Evolutionary conservation across 2,888 invertebrate genomes (phyloP).

Genomic region (Auanema sp.): DNA sequence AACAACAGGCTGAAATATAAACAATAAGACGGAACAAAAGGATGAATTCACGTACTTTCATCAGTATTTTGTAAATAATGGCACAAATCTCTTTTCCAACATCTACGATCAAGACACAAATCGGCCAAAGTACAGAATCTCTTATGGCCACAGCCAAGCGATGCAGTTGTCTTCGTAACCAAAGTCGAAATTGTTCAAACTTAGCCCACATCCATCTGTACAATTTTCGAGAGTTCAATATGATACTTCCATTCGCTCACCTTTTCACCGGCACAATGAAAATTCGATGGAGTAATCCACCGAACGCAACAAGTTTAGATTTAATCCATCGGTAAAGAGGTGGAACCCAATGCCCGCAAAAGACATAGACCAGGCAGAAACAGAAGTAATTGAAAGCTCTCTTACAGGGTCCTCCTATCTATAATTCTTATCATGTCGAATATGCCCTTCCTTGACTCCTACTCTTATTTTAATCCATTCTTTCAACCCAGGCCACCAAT

Average conservation of each 20-base stretch:
- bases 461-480: slow-evolving; percentile 40
- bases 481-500: slow-evolving; percentile 56
- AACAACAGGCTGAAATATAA: slow-evolving; percentile 31
- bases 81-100: slow-evolving; percentile 23
- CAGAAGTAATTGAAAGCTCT: slow-evolving; percentile 41
- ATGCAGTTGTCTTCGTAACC: slow-evolving; percentile 35
- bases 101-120: slow-evolving; percentile 40
- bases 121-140: slow-evolving; percentile 54
- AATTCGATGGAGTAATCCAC: slow-evolving; percentile 23
- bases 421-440: slow-evolving; percentile 8
- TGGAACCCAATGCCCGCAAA: slow-evolving; percentile 48
- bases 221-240: neutral
- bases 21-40: neutral
- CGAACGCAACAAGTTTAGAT: slow-evolving; percentile 23
- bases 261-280: slow-evolving; percentile 26
- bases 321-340: slow-evolving; percentile 32
- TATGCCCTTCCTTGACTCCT: neutral
- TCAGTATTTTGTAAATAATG: slow-evolving; percentile 24
- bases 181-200: slow-evolving; percentile 30
- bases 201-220: slow-evolving; percentile 26
- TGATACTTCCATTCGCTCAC: slow-evolving; percentile 20
- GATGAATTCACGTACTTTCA: slow-evolving; percentile 21
- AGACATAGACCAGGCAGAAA: slow-evolving; percentile 42
- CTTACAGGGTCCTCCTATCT: slow-evolving; percentile 36
- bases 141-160: slow-evolving; percentile 36